A percentile compares a stretch with the other conserved stretches of the same genome.
phyloP scores from a whole-genome alignment of 2,113 vertebrate species.

The Sardina pilchardus region DNA sequence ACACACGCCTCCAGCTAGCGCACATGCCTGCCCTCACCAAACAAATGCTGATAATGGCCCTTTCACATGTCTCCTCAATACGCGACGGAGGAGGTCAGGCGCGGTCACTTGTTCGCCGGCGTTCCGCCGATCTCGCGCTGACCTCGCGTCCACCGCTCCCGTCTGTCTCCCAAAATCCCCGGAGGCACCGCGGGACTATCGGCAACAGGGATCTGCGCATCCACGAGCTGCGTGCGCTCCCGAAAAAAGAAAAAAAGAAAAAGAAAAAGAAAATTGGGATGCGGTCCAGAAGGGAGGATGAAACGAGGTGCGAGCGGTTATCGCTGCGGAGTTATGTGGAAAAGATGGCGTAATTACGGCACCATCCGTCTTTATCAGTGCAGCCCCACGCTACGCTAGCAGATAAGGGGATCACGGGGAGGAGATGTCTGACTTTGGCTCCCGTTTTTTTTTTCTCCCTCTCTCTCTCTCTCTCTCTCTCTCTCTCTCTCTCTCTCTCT shows the following conservation, averaged over 20 bases:
- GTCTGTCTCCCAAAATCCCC: background rate
- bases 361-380: constrained; percentile 60
- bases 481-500: background rate
- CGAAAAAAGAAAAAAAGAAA: background rate
- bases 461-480: background rate
- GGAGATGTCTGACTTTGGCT: constrained; percentile 39
- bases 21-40: background rate
- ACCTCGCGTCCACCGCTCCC: background rate
- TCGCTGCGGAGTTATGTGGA: constrained; percentile 62
- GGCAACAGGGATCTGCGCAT: background rate
- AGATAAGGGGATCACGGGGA: constrained; percentile 64
- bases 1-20: background rate
- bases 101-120: background rate
- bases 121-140: background rate
- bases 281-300: constrained; percentile 67
- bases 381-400: constrained; percentile 55
- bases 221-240: background rate
- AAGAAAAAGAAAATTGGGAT: constrained; percentile 37
- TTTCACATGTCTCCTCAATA: background rate
- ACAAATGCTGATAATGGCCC: background rate
- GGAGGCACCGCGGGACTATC: background rate
- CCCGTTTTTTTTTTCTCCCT: background rate
- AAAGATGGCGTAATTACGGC: constrained; percentile 66
- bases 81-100: background rate
- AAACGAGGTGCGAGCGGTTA: constrained; percentile 56